Evolutionary conservation across 2,888 invertebrate species (phyloP).

Genomic region (Pollenia griseotomentosa): DNA sequence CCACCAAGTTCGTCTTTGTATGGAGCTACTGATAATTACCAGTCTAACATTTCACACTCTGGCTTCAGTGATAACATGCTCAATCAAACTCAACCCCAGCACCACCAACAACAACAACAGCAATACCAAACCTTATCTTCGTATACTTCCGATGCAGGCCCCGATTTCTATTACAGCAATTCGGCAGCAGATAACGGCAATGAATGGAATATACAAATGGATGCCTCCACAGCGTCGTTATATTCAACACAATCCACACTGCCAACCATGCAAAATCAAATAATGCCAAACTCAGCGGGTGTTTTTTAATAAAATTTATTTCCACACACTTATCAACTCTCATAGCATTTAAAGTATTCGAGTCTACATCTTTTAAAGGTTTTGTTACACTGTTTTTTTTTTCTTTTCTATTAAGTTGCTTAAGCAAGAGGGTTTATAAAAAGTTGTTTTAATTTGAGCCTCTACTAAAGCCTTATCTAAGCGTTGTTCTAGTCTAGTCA

Average conservation of each 20-base stretch:
- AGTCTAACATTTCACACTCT: conserved; percentile 26
- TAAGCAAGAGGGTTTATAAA: conserved; percentile 3
- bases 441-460: conserved; percentile 18
- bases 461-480: conserved; percentile 54
- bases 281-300: conserved; percentile 71
- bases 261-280: conserved; percentile 53
- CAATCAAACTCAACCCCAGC: conserved; percentile 53
- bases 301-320: conserved; percentile 75
- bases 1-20: conserved; percentile 54
- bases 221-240: conserved; percentile 72
- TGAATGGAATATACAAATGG: conserved; percentile 83
- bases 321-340: background rate
- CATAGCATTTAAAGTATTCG: background rate
- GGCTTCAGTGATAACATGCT: conserved; percentile 60
- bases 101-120: conserved; percentile 67
- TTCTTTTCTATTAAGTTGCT: conserved; percentile 25
- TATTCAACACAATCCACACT: conserved; percentile 68
- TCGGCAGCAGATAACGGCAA: conserved; percentile 80
- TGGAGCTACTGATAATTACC: conserved; percentile 59
- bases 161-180: conserved; percentile 83
- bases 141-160: conserved; percentile 74
- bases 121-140: conserved; percentile 74
- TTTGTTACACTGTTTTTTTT: conserved; percentile 17
- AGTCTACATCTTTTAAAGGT: background rate
- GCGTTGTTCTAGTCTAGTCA: conserved; percentile 82